Percentiles rank a stretch among this genome's conserved stretches.
phyloP scores from a whole-genome alignment of 1,140 invertebrate species.

The Drosophila suzukii region DNA sequence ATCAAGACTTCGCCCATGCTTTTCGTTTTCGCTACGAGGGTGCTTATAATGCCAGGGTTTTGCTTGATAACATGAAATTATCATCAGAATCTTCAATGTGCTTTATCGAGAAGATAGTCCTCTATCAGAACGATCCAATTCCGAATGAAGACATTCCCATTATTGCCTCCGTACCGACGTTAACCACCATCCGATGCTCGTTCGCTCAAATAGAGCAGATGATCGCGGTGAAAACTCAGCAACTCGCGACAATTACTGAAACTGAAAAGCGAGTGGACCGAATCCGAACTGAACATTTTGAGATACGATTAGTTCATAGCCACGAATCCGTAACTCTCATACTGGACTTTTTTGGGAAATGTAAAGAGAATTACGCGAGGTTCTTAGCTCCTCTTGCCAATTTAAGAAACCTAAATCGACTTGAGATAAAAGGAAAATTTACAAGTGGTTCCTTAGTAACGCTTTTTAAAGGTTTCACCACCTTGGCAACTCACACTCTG shows the following conservation, averaged over 20 bases:
- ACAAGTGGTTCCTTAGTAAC: background rate
- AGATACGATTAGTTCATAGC: background rate
- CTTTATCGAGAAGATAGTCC: background rate
- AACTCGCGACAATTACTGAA: background rate
- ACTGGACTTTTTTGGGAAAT: background rate
- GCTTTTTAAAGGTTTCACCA: background rate
- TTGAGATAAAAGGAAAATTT: background rate
- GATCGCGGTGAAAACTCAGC: constrained; percentile 9
- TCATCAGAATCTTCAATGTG: no score
- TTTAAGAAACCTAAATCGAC: background rate
- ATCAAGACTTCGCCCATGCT: background rate
- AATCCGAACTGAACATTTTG: constrained; percentile 9
- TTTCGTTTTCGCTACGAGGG: background rate
- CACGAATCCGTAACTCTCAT: background rate
- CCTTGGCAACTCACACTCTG: background rate
- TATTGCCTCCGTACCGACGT: background rate
- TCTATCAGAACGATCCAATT: background rate
- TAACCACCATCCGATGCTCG: constrained; percentile 8
- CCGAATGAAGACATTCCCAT: background rate
- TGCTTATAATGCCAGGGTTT: background rate
- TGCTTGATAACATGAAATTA: background rate
- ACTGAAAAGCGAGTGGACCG: background rate
- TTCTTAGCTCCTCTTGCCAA: constrained; percentile 8
- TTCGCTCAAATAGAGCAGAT: constrained; percentile 7
- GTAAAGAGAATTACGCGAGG: background rate